Base-by-base conservation (phyloP, 2,113 vertebrate genomes). In the Heptranchias perlo region DNA sequence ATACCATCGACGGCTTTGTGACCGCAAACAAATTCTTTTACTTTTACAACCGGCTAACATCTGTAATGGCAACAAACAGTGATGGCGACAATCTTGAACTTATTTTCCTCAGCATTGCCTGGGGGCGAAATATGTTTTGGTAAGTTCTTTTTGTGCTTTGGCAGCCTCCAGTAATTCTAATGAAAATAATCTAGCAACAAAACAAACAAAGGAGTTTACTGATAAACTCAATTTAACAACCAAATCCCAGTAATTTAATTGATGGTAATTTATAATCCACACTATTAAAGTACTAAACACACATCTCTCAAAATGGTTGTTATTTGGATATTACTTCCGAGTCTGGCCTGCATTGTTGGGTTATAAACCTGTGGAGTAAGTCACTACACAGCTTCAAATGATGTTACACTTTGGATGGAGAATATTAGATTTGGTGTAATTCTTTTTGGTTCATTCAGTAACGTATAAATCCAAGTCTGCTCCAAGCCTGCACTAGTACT, bases 101-200 rank as follows among this genome's bases (percentile, higher is more conserved):
- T 67, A 94, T 94, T 67, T 67, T 94, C 39, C 62, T 94, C 62
- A 94, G 14, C 87, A 92, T 58, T 92, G 54, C 52, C 87, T 92
- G 39, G 64, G 67, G 93, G 39, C 49, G 61, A 67, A 94, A 67
- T 14, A 49, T 25, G 23, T 94, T 65, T 65, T 44, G 62, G 25
- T 4, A 91, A 91, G 52, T 54, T n/a, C 25, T 0, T 91, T 91
- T 58, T 31, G 25, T 91, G 52, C 28, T 89, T 58, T 11, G 13
- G 4, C 10, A 65, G 10, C 2, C 39, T 44, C n/a, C 23, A 39
- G n/a, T n/a, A 61, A 93, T 93, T 82, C 39, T 1, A 25, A 61
- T 18, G 52, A 58, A 92, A 61, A n/a, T 4, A 35, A 58, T 91
- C 52, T 61, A 58, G 10, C 52, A 92, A 92, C 11, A 89, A 92